Conservation (phyloP, 2,888 invertebrate species). For the Drymonia ruficornis region DNA sequence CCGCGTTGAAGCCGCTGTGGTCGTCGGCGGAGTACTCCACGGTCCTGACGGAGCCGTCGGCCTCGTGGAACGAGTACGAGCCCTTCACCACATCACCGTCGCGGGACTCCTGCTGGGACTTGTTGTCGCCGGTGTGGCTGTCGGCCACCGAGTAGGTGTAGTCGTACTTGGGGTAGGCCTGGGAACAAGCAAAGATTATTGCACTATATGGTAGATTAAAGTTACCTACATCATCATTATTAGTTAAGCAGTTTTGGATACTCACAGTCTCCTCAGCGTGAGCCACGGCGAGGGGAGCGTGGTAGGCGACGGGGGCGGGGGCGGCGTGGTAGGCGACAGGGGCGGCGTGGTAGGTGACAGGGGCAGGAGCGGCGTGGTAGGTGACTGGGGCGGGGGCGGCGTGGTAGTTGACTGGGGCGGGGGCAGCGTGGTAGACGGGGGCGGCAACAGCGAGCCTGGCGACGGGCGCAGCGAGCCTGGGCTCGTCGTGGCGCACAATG, state of each 20-base stretch:
- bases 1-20: slow-evolving; percentile 68
- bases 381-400: background rate
- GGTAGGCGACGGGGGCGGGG: slow-evolving; percentile 32
- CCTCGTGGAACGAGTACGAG: slow-evolving; percentile 80
- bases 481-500: slow-evolving; percentile 58
- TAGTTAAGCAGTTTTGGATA: background rate
- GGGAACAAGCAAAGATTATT: background rate
- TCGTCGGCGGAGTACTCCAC: slow-evolving; percentile 80
- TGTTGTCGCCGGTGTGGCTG: slow-evolving; percentile 76
- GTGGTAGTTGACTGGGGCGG: slow-evolving; percentile 10
- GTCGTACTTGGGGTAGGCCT: slow-evolving; percentile 77
- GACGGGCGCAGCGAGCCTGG: slow-evolving; percentile 37
- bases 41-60: slow-evolving; percentile 77
- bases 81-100: slow-evolving; percentile 84
- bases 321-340: slow-evolving; percentile 19
- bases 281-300: slow-evolving; percentile 40
- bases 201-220: background rate
- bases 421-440: slow-evolving; percentile 27
- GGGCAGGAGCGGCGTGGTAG: slow-evolving; percentile 33
- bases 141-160: slow-evolving; percentile 76
- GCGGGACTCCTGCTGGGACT: slow-evolving; percentile 73
- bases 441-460: slow-evolving; percentile 38
- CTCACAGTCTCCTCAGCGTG: slow-evolving; percentile 47
- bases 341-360: slow-evolving; percentile 10
- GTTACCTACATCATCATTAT: background rate